Evolutionary conservation across 2,113 vertebrate genomes (phyloP).

Genomic region (Corythornis vintsioides): DNA sequence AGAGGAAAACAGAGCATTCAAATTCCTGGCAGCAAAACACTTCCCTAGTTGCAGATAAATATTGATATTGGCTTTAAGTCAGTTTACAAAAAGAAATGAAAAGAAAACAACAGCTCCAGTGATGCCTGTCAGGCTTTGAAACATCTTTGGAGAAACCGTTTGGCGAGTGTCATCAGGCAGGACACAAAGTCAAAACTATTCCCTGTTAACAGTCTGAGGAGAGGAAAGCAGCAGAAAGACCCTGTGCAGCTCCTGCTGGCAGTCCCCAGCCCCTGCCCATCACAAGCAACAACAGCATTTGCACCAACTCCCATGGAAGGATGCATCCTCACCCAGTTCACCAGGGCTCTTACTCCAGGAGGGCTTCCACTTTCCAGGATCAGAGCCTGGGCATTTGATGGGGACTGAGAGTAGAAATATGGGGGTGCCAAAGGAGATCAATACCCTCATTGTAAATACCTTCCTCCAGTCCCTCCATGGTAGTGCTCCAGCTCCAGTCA

Average conservation of each 20-base stretch:
- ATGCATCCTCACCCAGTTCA: background rate
- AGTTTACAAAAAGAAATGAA: conserved; percentile 58
- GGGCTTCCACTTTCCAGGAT: fast-evolving
- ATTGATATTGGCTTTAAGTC: conserved; percentile 70
- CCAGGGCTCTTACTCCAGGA: fast-evolving
- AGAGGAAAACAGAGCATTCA: conserved; percentile 54
- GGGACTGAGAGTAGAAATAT: background rate
- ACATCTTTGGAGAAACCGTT: conserved; percentile 25
- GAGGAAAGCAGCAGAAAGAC: background rate
- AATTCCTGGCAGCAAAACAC: conserved; percentile 61
- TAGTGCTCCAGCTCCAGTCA: background rate
- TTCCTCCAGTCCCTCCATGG: background rate
- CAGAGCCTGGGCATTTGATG: background rate
- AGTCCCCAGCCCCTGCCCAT: background rate
- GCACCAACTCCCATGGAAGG: background rate
- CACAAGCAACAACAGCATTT: background rate
- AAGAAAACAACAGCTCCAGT: conserved; percentile 46
- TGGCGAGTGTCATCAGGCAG: background rate
- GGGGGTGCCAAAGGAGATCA: background rate
- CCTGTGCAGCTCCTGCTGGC: background rate
- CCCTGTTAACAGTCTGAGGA: background rate
- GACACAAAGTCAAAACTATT: background rate
- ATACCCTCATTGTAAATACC: background rate
- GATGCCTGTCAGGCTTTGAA: conserved; percentile 26
- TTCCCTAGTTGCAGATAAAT: conserved; percentile 69